Percentiles rank a stretch among this genome's conserved stretches.
These are phyloP conservation scores for Tachystola acroxantha DNA, from an alignment of 2,888 invertebrate genomes.

Conservation along the genomic window DNA sequence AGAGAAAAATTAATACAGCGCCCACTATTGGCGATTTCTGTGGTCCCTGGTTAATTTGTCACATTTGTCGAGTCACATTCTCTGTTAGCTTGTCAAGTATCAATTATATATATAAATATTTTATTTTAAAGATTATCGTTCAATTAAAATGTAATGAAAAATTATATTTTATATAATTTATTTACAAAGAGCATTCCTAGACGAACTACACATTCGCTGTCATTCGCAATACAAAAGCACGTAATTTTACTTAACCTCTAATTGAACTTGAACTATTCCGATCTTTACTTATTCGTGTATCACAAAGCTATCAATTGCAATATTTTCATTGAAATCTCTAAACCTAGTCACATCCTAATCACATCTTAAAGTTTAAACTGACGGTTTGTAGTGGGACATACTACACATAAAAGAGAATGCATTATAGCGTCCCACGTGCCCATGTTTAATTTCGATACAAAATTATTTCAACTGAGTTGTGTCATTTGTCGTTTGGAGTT, in stretches of 20 bases:
- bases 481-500: too few relatives aligned
- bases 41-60: too few relatives aligned
- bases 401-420: too few relatives aligned
- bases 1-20: too few relatives aligned
- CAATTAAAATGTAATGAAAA: constrained; percentile 10
- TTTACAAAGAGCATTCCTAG: constrained; percentile 7
- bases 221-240: constrained; percentile 10
- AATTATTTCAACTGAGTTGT: too few relatives aligned
- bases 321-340: background rate
- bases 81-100: background rate
- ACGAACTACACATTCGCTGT: constrained; percentile 9
- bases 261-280: constrained; percentile 2
- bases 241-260: background rate
- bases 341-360: background rate
- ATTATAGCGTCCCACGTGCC: too few relatives aligned
- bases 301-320: constrained; percentile 7
- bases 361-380: background rate
- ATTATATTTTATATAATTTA: constrained; percentile 3
- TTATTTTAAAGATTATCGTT: too few relatives aligned
- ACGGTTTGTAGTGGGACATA: background rate
- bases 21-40: too few relatives aligned
- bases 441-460: too few relatives aligned
- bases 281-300: constrained; percentile 1
- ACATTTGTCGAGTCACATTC: too few relatives aligned
- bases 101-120: too few relatives aligned